phyloP scores from a whole-genome alignment of 2,888 invertebrate genomes.

The Epirrhoe tristata region DNA sequence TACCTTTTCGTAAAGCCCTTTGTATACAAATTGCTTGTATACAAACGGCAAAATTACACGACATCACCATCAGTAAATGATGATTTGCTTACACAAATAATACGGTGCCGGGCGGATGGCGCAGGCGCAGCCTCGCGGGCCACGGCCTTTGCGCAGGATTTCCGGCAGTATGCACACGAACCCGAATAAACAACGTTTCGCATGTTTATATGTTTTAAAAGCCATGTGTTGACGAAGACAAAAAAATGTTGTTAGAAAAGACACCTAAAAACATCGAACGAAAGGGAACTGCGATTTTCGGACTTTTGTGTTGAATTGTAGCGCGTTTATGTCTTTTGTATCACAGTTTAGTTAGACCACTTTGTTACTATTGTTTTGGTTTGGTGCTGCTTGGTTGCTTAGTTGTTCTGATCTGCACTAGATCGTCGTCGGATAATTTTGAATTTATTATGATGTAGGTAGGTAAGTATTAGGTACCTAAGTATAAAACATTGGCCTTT shows the following conservation, averaged over 20 bases:
- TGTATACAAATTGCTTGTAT: slow-evolving; percentile 43
- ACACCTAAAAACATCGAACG: background rate
- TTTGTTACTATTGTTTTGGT: background rate
- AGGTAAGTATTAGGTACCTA: too few relatives aligned
- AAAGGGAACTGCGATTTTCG: background rate
- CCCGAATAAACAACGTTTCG: slow-evolving; percentile 59
- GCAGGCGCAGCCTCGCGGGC: slow-evolving; percentile 61
- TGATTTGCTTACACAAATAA: slow-evolving; percentile 51
- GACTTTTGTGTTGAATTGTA: background rate
- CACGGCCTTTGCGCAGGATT: slow-evolving; percentile 79
- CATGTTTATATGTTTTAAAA: slow-evolving; percentile 36
- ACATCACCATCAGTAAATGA: slow-evolving; percentile 52
- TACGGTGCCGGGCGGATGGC: slow-evolving; percentile 50
- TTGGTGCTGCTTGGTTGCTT: too few relatives aligned
- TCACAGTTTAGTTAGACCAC: background rate
- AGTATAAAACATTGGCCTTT: too few relatives aligned
- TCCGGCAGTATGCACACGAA: slow-evolving; percentile 76
- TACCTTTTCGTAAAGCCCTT: slow-evolving; percentile 35
- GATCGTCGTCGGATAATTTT: too few relatives aligned
- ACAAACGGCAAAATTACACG: too few relatives aligned
- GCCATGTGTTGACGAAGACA: background rate
- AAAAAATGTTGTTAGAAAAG: background rate
- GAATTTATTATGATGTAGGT: too few relatives aligned
- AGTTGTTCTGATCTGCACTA: too few relatives aligned
- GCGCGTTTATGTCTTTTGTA: slow-evolving; percentile 44